Evolutionary conservation across 2,888 invertebrate species (phyloP), one percentile per base, ranked within the genome.

Genomic region (Orthosia gothica): DNA sequence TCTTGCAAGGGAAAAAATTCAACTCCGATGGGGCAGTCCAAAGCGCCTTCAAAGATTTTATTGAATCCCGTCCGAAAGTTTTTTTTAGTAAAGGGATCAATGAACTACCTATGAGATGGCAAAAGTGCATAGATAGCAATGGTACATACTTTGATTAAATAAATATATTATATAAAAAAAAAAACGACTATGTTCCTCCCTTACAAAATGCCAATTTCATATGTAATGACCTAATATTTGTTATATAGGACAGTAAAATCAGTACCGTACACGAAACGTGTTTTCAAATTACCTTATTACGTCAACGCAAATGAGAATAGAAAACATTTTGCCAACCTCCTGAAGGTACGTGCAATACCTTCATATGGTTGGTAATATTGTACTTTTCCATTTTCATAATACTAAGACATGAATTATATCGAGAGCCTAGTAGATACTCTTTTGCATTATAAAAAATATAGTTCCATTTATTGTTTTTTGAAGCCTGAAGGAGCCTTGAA

Each of bases 401-500:
- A 76, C 5, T 9, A 23, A 12, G 13, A 52, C 15, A 58, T 45
- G 9, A 58, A 72, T 52, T 32, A 32, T 58, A 20, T 57, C n/a
- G n/a, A 26, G 18, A 32, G 26, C 9, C 47, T 26, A 26, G 26
- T n/a, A n/a, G 7, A 32, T 4, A 32, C 18, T 61, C 20, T 59
- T 57, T 26, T 50, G 2, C 26, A 45, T 20, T 50, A 45, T 45
- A 50, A 47, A 74, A 11, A 52, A 50, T 40, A 15, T 23, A n/a
- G 40, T 45, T 40, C 15, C 7, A 58, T 50, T 67, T 18, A 13
- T 18, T 20, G 58, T 75, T 12, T 45, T 12, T 20, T 47, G 3
- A 66, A 40, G 40, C 5, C 32, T 32, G 23, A 40, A 47, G 32
- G 7, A 47, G 18, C 13, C 13, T 13, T 58, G n/a, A 50, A 45